These are phyloP conservation scores for Acanthurus tractus DNA, from an alignment of 2,797 vertebrate species.

Conservation along the genomic window DNA sequence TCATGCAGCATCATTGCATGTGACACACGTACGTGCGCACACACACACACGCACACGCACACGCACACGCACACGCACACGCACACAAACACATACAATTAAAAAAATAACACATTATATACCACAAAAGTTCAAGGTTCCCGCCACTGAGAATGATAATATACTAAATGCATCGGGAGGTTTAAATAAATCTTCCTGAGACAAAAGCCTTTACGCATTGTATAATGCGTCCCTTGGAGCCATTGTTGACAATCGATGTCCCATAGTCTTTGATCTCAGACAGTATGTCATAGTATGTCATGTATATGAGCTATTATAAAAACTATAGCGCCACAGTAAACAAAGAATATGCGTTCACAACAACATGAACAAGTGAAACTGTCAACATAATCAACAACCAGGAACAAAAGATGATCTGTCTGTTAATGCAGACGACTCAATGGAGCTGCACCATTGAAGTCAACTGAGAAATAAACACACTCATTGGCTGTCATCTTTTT, in stretches of 20 bases:
- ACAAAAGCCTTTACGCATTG: constrained; percentile 35
- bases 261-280: constrained; percentile 17
- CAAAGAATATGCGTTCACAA: constrained; percentile 8
- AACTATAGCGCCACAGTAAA: neutral
- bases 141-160: constrained; percentile 1
- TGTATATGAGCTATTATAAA: constrained; percentile 27
- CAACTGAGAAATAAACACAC: constrained; percentile 18
- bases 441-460: neutral
- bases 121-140: no score
- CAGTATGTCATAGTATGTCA: constrained; percentile 20
- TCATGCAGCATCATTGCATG: constrained; percentile 43
- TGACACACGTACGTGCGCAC: constrained; percentile 22
- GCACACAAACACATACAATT: constrained; percentile 16
- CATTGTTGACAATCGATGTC: constrained; percentile 26
- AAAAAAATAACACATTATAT: constrained; percentile 16
- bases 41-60: neutral
- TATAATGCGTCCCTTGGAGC: constrained; percentile 19
- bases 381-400: constrained; percentile 16
- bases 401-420: neutral
- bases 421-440: constrained; percentile 24
- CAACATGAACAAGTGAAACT: constrained; percentile 25
- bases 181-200: neutral
- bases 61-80: neutral
- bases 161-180: neutral
- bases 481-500: constrained; percentile 45